Evolutionary conservation across 1,140 invertebrate genomes (phyloP), one percentile per base, ranked within the genome.

Genomic region (Frieseomelitta varia): DNA sequence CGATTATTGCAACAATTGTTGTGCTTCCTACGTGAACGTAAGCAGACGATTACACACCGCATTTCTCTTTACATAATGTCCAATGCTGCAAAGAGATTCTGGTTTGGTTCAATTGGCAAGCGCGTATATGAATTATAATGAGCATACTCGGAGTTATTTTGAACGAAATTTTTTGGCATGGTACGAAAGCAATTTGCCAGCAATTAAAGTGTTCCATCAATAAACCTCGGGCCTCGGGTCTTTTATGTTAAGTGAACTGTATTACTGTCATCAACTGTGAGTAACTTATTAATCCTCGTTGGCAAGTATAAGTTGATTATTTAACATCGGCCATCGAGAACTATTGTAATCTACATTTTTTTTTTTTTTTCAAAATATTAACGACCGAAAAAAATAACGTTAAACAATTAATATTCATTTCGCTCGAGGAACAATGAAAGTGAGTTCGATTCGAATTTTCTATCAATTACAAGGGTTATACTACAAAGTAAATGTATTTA

Each of bases 141-240:
- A 30, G 3, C 27, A 67, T 69, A 72, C 69, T 34, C 27, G 2
- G n/a, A 27, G 74, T 83, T 78, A 81, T 76, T 77, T 83, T 47
- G 1, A 74, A 63, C 81, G 34, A 53, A 24, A 78, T 69, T 83
- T 83, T 83, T 83, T 83, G 81, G 81, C 81, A 83, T 69, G 30
- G 27, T 30, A 77, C 53, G 63, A 69, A 78, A 83, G 74, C 81
- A 78, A 83, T 83, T 83, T 83, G 74, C 74, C 81, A 78, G 65
- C 74, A 78, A 83, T 83, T 83, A 83, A 83, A 68, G 30, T 30
- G 79, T 65, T 75, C 79, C 72, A 75, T 81, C 72, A 19, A 75
- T 65, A 73, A 81, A 51, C 72, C 47, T 34, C 71, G 47, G 21
- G 39, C 30, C 39, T 47, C 55, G 69, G 15, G 21, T 34, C 24